Evolutionary conservation across 1,140 invertebrate genomes (phyloP).

Genomic region (Caenorhabditis latens): DNA sequence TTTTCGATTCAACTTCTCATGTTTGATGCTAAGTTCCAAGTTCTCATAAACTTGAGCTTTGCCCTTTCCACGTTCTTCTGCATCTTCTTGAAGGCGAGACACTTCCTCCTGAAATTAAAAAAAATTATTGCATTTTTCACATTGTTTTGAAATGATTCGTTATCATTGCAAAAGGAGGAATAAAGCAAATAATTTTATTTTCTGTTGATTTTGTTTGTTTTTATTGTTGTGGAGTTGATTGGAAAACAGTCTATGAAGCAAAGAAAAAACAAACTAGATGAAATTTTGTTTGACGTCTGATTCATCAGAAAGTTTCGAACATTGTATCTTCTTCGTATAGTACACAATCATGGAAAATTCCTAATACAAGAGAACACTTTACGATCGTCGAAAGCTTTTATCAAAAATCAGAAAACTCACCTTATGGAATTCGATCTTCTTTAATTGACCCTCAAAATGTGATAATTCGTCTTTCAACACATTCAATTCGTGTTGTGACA

Average conservation of each 20-base stretch:
- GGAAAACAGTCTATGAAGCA: neutral
- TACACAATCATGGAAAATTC: too few species aligned
- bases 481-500: slow-evolving; percentile 11
- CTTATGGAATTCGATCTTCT: slow-evolving; percentile 37
- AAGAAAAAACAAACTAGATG: neutral
- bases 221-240: neutral
- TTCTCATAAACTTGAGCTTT: slow-evolving; percentile 49
- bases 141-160: neutral
- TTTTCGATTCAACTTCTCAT: slow-evolving; percentile 51
- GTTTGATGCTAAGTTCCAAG: slow-evolving; percentile 43
- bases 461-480: slow-evolving; percentile 31
- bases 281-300: too few species aligned
- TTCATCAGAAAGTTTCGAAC: too few species aligned
- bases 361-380: too few species aligned
- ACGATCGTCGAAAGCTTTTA: too few species aligned
- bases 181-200: neutral
- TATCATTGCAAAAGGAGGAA: neutral
- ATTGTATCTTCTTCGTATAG: too few species aligned
- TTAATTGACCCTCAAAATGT: slow-evolving; percentile 33
- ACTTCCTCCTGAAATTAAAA: slow-evolving; percentile 48
- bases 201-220: slow-evolving; percentile 9
- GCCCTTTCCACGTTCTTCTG: slow-evolving; percentile 33
- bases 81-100: slow-evolving; percentile 18
- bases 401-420: neutral
- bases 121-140: slow-evolving; percentile 3